Conservation (phyloP, 2,113 vertebrate genomes). For the Nestor notabilis region DNA sequence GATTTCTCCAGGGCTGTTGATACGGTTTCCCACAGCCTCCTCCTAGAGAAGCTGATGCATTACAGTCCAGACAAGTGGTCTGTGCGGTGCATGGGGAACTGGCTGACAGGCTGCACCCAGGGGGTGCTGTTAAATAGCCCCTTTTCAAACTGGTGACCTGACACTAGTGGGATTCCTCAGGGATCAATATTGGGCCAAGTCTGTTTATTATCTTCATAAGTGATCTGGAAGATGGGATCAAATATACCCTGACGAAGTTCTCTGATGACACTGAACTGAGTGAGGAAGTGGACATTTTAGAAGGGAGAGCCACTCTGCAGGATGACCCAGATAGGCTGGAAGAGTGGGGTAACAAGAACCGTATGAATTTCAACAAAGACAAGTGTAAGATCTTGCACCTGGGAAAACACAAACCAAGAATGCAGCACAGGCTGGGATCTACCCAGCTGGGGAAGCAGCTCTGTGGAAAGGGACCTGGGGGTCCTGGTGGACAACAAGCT, state of each 20-base stretch:
- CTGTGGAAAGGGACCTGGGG: background rate
- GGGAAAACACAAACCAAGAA: background rate
- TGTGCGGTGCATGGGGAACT: background rate
- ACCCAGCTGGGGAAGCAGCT: background rate
- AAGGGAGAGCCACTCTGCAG: background rate
- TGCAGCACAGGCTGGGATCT: background rate
- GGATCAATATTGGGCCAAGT: background rate
- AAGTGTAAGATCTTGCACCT: background rate
- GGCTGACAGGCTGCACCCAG: background rate
- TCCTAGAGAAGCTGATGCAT: background rate
- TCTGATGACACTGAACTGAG: background rate
- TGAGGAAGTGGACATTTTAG: background rate
- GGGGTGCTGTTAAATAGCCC: background rate
- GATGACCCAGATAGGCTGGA: background rate
- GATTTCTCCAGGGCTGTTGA: background rate
- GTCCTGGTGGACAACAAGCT: background rate
- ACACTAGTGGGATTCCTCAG: background rate
- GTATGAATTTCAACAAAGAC: background rate
- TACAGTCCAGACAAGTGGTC: background rate
- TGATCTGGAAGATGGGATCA: background rate
- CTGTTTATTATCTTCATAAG: background rate
- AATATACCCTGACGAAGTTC: background rate
- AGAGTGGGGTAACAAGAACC: background rate
- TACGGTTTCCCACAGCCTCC: background rate
- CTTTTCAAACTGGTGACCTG: background rate